Evolutionary conservation across 2,888 invertebrate genomes (phyloP).

Genomic region (Bruchidius siliquastri): DNA sequence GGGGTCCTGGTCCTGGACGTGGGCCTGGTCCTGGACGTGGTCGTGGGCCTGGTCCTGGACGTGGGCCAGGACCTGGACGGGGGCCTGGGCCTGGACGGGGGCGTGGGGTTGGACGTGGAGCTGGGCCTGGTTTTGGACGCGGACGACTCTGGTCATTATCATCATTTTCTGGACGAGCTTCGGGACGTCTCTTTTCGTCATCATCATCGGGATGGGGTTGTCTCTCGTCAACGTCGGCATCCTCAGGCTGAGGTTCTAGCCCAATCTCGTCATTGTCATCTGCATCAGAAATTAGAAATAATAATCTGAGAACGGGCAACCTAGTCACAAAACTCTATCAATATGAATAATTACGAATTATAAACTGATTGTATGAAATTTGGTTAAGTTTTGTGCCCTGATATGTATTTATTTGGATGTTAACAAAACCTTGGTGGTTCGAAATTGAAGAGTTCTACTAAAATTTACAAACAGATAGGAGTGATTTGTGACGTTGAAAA

Average conservation of each 20-base stretch:
- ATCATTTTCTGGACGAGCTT: not conserved
- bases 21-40: not conserved
- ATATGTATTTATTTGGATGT: too few relatives aligned
- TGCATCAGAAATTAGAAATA: too few relatives aligned
- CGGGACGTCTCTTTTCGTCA: not conserved
- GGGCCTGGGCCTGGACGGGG: not conserved
- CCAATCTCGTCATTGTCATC: too few relatives aligned
- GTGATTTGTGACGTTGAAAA: too few relatives aligned
- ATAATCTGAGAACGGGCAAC: too few relatives aligned
- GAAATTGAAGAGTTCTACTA: too few relatives aligned
- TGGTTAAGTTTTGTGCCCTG: too few relatives aligned
- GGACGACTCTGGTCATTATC: not conserved
- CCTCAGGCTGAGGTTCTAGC: not conserved
- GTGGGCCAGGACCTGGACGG: not conserved
- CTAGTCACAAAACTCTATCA: too few relatives aligned
- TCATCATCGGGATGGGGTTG: not conserved
- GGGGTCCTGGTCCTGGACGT: not conserved
- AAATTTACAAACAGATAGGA: too few relatives aligned
- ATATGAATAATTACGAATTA: too few relatives aligned
- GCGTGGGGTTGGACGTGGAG: not conserved
- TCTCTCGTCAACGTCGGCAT: not conserved
- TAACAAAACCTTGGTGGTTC: too few relatives aligned
- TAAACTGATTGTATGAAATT: too few relatives aligned
- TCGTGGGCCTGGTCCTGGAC: not conserved
- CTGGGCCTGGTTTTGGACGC: not conserved